Percentiles rank a stretch among this genome's conserved stretches.
phyloP scores from a whole-genome alignment of 2,888 invertebrate species.

The Dugesia japonica region DNA sequence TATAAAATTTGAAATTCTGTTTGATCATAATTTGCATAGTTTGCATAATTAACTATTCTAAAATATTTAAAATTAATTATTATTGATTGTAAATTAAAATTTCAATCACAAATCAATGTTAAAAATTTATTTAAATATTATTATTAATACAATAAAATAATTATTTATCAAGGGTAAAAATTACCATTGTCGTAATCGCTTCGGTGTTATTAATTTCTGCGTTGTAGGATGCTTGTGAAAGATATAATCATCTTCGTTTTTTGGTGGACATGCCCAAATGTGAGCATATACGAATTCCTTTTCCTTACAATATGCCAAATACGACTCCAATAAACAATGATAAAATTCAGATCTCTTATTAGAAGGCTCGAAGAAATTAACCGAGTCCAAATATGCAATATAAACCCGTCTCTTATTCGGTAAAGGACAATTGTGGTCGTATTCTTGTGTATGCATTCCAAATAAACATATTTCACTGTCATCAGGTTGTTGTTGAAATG shows the following conservation, averaged over 20 bases:
- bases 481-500: neutral
- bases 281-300: conserved; percentile 91
- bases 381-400: conserved; percentile 93
- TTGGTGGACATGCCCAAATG: conserved; percentile 99
- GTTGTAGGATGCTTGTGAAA: conserved; percentile 98
- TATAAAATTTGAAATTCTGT: no score
- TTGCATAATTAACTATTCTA: no score
- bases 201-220: conserved; percentile 98
- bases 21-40: no score
- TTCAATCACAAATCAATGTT: no score
- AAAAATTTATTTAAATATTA: no score
- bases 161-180: no score
- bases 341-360: conserved; percentile 91
- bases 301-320: conserved; percentile 91
- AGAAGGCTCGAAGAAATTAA: conserved; percentile 92
- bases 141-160: no score
- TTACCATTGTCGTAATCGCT: conserved; percentile 97
- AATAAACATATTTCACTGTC: conserved; percentile 69
- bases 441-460: conserved; percentile 95
- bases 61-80: no score
- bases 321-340: conserved; percentile 91
- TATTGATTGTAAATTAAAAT: no score
- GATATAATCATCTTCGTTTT: conserved; percentile 97
- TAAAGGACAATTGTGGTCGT: conserved; percentile 76
- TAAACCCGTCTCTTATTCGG: conserved; percentile 68